Conservation (phyloP, 2,113 vertebrate genomes). For the Crocuta crocuta region DNA sequence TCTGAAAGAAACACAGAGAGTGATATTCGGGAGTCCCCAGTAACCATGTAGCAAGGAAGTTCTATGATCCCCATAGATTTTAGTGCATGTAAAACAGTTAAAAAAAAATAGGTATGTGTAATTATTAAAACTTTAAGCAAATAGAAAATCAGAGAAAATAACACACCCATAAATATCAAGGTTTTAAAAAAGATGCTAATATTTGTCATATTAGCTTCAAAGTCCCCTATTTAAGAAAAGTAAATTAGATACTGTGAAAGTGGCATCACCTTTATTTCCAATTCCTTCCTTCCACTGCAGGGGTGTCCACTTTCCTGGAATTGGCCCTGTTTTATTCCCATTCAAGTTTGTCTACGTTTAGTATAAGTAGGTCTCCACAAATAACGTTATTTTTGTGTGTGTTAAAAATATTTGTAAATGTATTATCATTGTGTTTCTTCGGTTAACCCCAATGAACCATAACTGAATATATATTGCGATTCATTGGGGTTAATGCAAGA, state of each 20-base stretch:
- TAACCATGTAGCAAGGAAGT: not conserved
- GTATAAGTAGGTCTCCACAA: not conserved
- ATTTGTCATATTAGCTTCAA: not conserved
- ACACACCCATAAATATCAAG: not conserved
- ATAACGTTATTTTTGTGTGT: not conserved
- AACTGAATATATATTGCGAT: not conserved
- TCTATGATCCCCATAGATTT: not conserved
- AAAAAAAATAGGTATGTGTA: not conserved
- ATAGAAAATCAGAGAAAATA: not conserved
- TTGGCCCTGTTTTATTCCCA: not conserved
- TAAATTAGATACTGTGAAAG: not conserved
- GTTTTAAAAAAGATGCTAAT: not conserved
- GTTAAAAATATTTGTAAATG: not conserved
- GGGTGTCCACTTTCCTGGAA: not conserved
- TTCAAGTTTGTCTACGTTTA: not conserved
- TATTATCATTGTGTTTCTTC: not conserved
- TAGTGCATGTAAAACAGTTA: not conserved
- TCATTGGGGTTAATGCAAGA: not conserved
- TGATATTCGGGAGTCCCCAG: not conserved
- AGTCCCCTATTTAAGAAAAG: not conserved
- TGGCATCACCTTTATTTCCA: not conserved
- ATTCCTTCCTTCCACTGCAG: not conserved
- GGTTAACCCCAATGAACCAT: not conserved
- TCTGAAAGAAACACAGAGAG: not conserved
- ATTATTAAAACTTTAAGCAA: slow-evolving; percentile 14